Percentiles rank a stretch among this genome's conserved stretches.
phyloP scores from a whole-genome alignment of 2,797 vertebrate genomes.

The Melanotaenia pygmaea region DNA sequence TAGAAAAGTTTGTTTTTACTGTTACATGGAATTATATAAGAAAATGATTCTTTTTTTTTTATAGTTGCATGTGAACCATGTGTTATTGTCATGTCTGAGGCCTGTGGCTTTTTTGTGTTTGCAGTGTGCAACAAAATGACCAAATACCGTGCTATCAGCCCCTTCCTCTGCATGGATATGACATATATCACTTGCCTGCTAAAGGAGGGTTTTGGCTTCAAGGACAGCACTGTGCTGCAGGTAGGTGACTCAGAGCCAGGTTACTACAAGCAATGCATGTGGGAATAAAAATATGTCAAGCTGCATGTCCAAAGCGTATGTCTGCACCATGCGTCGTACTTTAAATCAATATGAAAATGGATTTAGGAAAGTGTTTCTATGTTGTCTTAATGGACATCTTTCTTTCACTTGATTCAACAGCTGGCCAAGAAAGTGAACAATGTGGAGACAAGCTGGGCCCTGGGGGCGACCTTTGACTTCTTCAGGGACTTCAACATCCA shows the following conservation, averaged over 20 bases:
- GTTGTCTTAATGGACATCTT: slow-evolving; percentile 21
- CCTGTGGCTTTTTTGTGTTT: slow-evolving; percentile 50
- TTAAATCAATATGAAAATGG: neutral
- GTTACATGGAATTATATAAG: slow-evolving; percentile 1
- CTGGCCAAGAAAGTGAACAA: slow-evolving; percentile 97
- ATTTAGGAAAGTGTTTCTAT: neutral
- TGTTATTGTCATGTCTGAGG: slow-evolving; percentile 34
- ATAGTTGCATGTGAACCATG: slow-evolving; percentile 21
- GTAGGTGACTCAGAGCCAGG: slow-evolving; percentile 74
- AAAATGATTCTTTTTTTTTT: slow-evolving; percentile 9
- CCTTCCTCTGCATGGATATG: slow-evolving; percentile 98
- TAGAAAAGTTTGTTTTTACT: slow-evolving; percentile 47
- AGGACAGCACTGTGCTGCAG: slow-evolving; percentile 91
- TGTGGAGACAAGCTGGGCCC: slow-evolving; percentile 97
- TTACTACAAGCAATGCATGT: neutral
- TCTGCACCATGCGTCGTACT: neutral
- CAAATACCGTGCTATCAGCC: slow-evolving; percentile 90
- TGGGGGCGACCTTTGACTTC: slow-evolving; percentile 94
- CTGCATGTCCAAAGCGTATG: neutral
- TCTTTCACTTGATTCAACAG: slow-evolving; percentile 74
- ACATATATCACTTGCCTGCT: slow-evolving; percentile 95
- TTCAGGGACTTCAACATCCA: slow-evolving; percentile 92
- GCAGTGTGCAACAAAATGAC: slow-evolving; percentile 96
- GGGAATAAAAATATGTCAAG: neutral
- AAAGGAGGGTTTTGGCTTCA: slow-evolving; percentile 97